phyloP scores from a whole-genome alignment of 2,797 vertebrate genomes.

The Iguana delicatissima region DNA sequence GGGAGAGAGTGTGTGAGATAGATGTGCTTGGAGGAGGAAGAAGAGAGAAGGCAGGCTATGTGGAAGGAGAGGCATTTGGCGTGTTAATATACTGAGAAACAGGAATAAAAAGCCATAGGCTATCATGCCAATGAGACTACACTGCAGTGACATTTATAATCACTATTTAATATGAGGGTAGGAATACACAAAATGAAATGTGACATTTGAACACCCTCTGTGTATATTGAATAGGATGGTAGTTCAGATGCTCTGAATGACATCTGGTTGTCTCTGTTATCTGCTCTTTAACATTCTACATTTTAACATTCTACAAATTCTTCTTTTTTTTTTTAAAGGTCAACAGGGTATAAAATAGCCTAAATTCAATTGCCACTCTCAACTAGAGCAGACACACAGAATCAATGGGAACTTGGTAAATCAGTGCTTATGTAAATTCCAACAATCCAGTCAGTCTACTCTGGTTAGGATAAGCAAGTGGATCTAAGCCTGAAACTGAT shows the following conservation, averaged over 20 bases:
- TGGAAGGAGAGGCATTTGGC: conserved; percentile 55
- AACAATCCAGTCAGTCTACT: no score
- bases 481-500: neutral
- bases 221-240: neutral
- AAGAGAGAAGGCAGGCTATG: conserved; percentile 49
- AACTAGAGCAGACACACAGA: no score
- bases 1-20: conserved; percentile 27
- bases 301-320: neutral
- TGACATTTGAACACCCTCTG: neutral
- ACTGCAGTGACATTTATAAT: conserved; percentile 35
- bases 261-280: neutral
- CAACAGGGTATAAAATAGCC: neutral
- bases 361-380: no score
- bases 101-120: conserved; percentile 23
- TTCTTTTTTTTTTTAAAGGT: neutral
- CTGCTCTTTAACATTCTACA: neutral
- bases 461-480: no score
- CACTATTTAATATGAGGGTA: neutral
- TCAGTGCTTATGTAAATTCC: no score
- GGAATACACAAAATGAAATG: conserved; percentile 20
- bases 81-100: conserved; percentile 9
- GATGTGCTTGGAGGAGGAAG: conserved; percentile 47
- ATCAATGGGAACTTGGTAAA: no score
- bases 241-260: neutral
- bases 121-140: conserved; percentile 7